phyloP scores from a whole-genome alignment of 2,797 vertebrate genomes.

The Sebastes wilsoni region DNA sequence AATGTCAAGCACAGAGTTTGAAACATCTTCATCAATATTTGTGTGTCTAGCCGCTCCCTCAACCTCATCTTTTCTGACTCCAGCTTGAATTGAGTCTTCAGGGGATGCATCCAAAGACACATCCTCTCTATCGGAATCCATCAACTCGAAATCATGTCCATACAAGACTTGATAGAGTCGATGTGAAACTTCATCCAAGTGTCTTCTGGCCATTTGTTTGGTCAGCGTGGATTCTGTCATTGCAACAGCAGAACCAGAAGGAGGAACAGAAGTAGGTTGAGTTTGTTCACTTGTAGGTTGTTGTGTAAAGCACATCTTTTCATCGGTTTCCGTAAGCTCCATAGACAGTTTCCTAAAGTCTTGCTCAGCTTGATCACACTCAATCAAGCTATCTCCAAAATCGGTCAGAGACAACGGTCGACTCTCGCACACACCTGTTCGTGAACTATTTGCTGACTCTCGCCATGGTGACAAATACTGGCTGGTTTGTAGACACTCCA shows the following conservation, averaged over 20 bases:
- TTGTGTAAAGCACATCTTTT: constrained; percentile 16
- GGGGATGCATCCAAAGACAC: not conserved
- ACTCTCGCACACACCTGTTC: constrained; percentile 57
- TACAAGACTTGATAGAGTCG: constrained; percentile 78
- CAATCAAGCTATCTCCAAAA: constrained; percentile 78
- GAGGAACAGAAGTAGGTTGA: not conserved
- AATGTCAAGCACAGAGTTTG: constrained; percentile 11
- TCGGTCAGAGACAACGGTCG: constrained; percentile 69
- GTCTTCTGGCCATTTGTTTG: constrained; percentile 27
- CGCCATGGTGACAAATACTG: constrained; percentile 39
- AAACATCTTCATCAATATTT: constrained; percentile 7
- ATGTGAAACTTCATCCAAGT: constrained; percentile 74
- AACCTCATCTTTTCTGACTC: constrained; percentile 19
- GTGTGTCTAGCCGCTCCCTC: not conserved
- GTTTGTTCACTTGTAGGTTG: constrained; percentile 25
- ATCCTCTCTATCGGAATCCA: constrained; percentile 38
- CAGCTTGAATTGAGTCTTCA: constrained; percentile 29
- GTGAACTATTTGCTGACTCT: constrained; percentile 37
- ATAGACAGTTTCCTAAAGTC: constrained; percentile 75
- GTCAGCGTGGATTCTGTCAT: not conserved
- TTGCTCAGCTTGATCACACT: constrained; percentile 77
- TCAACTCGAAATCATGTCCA: constrained; percentile 56
- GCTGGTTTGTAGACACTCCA: constrained; percentile 64
- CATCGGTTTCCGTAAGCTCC: constrained; percentile 64
- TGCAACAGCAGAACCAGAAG: not conserved